These are phyloP conservation scores for Oppia nitens DNA, from an alignment of 1,140 invertebrate genomes.

Conservation along the genomic window DNA sequence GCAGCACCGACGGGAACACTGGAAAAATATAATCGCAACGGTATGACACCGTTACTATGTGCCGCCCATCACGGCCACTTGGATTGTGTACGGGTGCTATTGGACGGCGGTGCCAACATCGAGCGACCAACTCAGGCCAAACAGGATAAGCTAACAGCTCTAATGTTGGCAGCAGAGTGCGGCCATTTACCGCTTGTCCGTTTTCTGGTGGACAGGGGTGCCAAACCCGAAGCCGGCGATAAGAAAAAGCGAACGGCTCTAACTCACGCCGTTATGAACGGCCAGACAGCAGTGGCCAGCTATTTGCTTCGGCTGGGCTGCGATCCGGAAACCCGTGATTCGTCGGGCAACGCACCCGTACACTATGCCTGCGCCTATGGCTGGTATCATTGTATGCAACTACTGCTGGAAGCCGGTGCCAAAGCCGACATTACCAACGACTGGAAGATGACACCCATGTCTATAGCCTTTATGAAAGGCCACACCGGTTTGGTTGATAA, in stretches of 20 bases:
- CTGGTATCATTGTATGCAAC: conserved; percentile 33
- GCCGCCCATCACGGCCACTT: conserved; percentile 22
- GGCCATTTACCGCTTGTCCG: conserved; percentile 31
- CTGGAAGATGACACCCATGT: conserved; percentile 36
- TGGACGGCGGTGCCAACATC: conserved; percentile 30
- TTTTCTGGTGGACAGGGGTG: conserved; percentile 29
- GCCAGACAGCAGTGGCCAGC: conserved; percentile 33
- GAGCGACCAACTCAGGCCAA: conserved; percentile 30
- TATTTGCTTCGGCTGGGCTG: conserved; percentile 34
- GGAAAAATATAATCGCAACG: conserved; percentile 15
- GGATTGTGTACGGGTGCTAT: conserved; percentile 29
- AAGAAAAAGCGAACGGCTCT: conserved; percentile 34
- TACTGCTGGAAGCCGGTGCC: conserved; percentile 34
- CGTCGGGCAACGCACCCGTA: conserved; percentile 34
- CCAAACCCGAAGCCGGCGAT: conserved; percentile 31
- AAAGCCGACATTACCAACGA: conserved; percentile 30
- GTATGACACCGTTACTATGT: conserved; percentile 21
- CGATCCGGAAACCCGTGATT: conserved; percentile 31
- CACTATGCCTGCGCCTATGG: conserved; percentile 41
- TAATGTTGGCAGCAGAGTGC: conserved; percentile 33
- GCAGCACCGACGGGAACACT: not conserved
- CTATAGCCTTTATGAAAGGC: conserved; percentile 35
- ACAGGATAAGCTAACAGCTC: conserved; percentile 31
- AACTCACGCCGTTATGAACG: conserved; percentile 37
- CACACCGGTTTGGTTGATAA: conserved; percentile 34